phyloP scores from a whole-genome alignment of 2,888 invertebrate species.

The Lochmaea crataegi region DNA sequence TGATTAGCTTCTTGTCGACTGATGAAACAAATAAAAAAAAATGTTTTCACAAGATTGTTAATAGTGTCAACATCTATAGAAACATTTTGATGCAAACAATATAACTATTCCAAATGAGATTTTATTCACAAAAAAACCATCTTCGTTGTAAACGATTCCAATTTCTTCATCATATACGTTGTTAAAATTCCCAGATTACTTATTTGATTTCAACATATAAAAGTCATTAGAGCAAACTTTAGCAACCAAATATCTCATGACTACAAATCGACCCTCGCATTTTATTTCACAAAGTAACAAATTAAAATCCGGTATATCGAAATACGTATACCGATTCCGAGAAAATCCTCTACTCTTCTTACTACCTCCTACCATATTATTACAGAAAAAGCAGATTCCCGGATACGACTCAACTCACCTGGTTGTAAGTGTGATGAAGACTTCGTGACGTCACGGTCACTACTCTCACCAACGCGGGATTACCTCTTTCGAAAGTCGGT shows the following conservation, averaged over 20 bases:
- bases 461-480: conserved; percentile 58
- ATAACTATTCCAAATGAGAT: too few species aligned
- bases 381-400: conserved; percentile 48
- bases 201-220: background rate
- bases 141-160: too few species aligned
- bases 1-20: too few species aligned
- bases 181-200: background rate
- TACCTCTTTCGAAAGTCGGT: conserved; percentile 60
- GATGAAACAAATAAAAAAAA: too few species aligned
- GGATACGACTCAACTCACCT: conserved; percentile 53
- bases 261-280: conserved; percentile 10
- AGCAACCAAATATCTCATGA: background rate
- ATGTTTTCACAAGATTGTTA: too few species aligned
- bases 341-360: conserved; percentile 18
- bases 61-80: too few species aligned
- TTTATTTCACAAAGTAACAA: conserved; percentile 3
- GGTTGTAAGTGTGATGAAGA: conserved; percentile 49
- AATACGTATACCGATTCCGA: conserved; percentile 1
- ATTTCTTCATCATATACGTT: background rate
- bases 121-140: too few species aligned
- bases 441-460: conserved; percentile 53
- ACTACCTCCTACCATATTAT: background rate
- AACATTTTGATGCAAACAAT: too few species aligned
- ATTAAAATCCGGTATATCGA: conserved; percentile 12
- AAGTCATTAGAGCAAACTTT: background rate